phyloP scores from a whole-genome alignment of 2,113 vertebrate genomes.

The Empidonax alnorum region DNA sequence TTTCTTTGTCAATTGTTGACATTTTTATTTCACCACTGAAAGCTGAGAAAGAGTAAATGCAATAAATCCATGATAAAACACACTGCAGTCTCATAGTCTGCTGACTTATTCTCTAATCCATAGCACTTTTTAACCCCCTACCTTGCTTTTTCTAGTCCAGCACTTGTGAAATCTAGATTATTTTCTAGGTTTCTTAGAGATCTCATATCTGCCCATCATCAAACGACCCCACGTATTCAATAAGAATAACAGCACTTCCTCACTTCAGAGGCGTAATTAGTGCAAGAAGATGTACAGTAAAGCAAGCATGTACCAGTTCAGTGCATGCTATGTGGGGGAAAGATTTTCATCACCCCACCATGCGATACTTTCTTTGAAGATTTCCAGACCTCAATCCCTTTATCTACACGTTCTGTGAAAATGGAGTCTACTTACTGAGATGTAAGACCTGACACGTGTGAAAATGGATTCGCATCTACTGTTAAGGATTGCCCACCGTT shows the following conservation, averaged over 20 bases:
- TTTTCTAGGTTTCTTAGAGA: background rate
- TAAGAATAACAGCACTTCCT: background rate
- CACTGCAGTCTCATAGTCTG: background rate
- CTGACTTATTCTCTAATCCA: background rate
- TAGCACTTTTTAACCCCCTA: background rate
- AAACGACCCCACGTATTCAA: background rate
- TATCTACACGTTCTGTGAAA: background rate
- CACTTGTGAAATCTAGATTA: background rate
- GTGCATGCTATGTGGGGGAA: background rate
- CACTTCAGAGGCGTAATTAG: background rate
- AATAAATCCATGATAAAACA: conserved; percentile 8
- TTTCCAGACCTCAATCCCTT: background rate
- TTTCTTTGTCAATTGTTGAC: conserved; percentile 22
- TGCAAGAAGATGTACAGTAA: background rate
- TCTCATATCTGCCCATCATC: background rate
- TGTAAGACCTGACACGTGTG: background rate
- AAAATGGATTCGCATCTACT: background rate
- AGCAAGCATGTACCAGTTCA: background rate
- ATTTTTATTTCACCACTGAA: conserved; percentile 15
- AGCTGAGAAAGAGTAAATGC: background rate
- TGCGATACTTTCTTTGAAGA: background rate
- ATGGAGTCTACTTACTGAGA: background rate
- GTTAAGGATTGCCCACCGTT: background rate
- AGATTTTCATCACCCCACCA: background rate
- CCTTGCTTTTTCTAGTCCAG: background rate